Base-by-base conservation (phyloP, 2,888 invertebrate species). In the Drosophila sordidapex region DNA sequence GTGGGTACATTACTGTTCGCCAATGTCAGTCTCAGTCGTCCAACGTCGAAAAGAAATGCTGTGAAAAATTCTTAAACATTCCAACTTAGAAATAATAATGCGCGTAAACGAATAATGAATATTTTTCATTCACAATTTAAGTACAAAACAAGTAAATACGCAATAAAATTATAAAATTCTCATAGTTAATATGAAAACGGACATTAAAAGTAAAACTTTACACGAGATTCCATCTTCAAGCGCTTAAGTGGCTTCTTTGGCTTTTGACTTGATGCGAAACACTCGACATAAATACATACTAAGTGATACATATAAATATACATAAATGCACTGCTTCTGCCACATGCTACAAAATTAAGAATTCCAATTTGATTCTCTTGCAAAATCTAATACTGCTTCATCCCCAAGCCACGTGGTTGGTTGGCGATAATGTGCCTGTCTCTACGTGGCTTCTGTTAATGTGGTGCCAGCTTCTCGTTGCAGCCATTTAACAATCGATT, bases 1-100 rank as follows among this genome's bases (percentile, higher is more conserved):
- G 92, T 95, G 4, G 99, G 99, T 5, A 99, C 99, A 0, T 93
- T 98, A 64, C 95, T 98, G 87, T 99, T 99, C 91, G 96, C 98
- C 0, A 97, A 98, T 92, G 86, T 96, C 11, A 70, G 15, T 46
- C 25, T 95, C 8, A 94, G 94, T 89, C 95, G 94, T 62, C 73
- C 74, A 4, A 8, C 10, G 11, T 46, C 18, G 8, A 49, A 18
- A 58, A 38, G 38, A 43, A 54, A 58, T 15, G 21, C 78, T 61
- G 48, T 66, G 36, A 86, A 86, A 74, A 52, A 33, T 13, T 65
- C 88, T 49, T 86, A 74, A 59, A 15, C 35, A 80, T 72, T 70
- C 70, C 63, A 64, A 29, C 10, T 29, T 43, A 46, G 21, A 27
- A 40, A 52, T 31, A 51, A 40, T 46, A 40, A 51, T 18, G 43